Base-by-base conservation (phyloP, 2,888 invertebrate genomes). In the Panorpa germanica region DNA sequence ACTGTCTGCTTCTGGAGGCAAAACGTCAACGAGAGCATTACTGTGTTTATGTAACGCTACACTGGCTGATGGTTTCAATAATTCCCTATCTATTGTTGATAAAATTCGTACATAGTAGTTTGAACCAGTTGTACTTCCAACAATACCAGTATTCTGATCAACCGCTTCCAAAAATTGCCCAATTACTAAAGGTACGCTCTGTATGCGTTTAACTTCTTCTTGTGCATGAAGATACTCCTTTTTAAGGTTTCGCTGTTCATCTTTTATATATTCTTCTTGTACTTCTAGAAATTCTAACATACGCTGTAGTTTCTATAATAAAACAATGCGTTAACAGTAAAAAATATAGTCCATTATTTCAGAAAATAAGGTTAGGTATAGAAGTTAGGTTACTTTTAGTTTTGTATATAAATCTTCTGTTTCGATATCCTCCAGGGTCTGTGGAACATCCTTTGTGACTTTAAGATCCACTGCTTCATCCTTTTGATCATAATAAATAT, bases 161-260 rank as follows among this genome's bases (percentile, higher is more conserved):
- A 99, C 95, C 35, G 98, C 96, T 60, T 98, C 98, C 40, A 99
- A 63, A 54, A 98, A 98, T 55, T 98, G 98, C 2, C 98, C 98
- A 50, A 98, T 98, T 1, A 98, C 96, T 31, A 98, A 63, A 2
- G 98, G 98, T 13, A 98, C 98, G 37, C 95, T 95, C 50, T 98
- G 96, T 46, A 99, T 99, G 24, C 96, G 71, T 52, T 98, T 98
- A 2, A 98, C 96, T 60, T 90, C 85, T 48, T 86, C 85, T 48
- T 98, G 96, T 2, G 98, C 98, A 56, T 98, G 98, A 3, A 98
- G 63, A 54, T 96, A 93, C 53, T 98, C 98, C 45, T 98, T 98
- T 52, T 96, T 96, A 32, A 98, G 59, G 55, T 98, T 98, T 32
- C 95, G 72, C 51, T 95, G 96, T 57, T 98, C 98, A 66, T 96